Base-by-base conservation (phyloP, 2,797 vertebrate species). In the Spinibarbus caldwelli region DNA sequence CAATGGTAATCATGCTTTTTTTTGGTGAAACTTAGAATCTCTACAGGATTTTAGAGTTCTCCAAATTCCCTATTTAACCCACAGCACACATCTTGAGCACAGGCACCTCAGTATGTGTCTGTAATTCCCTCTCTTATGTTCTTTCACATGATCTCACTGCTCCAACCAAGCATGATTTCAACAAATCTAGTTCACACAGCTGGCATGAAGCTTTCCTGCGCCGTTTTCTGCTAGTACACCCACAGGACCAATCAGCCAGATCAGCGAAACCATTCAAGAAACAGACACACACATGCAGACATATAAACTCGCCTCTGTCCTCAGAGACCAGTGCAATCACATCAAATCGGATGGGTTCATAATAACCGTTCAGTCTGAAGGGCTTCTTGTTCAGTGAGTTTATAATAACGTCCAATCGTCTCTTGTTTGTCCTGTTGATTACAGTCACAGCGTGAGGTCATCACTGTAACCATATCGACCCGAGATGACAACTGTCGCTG, bases 401-500 rank as follows among this genome's bases (percentile, higher is more conserved):
- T 45, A 52, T 64, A 80, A 79, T 73, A 83, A 82, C 7, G 21
- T 49, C 72, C 82, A 34, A 64, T 78, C 75, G n/a, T 70, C 62
- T 84, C 66, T 71, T 87, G 84, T 75, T 67, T 82, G 84, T 73
- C 75, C 76, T 54, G 57, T 67, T 84, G 54, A 85, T 83, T 82
- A 79, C 12, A 5, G 47, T 21, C 21, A 38, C 80, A 78, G 47
- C 8, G 49, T 79, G 83, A 89, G 84, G 71, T 85, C 70, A 82
- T 80, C 57, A 82, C 71, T 72, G 64, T 78, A 68, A 73, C 83
- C 57, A 78, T 80, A 83, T 81, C 45, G 80, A 79, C 70, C 75
- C 14, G 19, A 38, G 45, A 80, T 85, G 70, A 87, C 31, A 62
- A 80, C 67, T 49, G 49, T 73, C 43, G 38, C 82, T 43, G 10